These are phyloP conservation scores for Sclerurus mexicanus DNA, from an alignment of 2,113 vertebrate species.

Conservation along the genomic window DNA sequence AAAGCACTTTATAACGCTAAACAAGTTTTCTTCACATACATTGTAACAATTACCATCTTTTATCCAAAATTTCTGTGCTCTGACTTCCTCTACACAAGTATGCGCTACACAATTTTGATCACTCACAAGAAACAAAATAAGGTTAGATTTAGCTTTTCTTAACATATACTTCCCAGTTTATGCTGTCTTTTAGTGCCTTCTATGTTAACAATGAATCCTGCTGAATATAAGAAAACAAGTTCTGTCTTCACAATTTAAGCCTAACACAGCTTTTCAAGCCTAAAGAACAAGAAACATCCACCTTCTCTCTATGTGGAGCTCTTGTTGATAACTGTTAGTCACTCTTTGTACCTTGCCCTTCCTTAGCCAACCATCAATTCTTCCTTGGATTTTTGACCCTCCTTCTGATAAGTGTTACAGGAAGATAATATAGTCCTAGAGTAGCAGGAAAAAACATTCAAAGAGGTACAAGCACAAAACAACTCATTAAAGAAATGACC, in stretches of 20 bases:
- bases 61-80: not conserved
- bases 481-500: not conserved
- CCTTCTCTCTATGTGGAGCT: not conserved
- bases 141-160: not conserved
- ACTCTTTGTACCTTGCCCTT: constrained; percentile 44
- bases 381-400: constrained; percentile 35
- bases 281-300: not conserved
- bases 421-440: not conserved
- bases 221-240: not conserved
- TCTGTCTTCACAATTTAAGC: not conserved
- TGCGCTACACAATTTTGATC: not conserved
- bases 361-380: constrained; percentile 31
- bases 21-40: not conserved
- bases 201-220: not conserved
- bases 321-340: not conserved
- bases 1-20: not conserved
- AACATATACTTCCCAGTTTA: not conserved
- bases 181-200: not conserved
- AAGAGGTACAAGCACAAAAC: not conserved
- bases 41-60: not conserved
- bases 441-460: not conserved
- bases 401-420: not conserved
- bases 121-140: not conserved
- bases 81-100: not conserved
- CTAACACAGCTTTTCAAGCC: not conserved